Evolutionary conservation across 2,797 vertebrate genomes (phyloP), one percentile per base, ranked within the genome.

Genomic region (Salmo trutta): DNA sequence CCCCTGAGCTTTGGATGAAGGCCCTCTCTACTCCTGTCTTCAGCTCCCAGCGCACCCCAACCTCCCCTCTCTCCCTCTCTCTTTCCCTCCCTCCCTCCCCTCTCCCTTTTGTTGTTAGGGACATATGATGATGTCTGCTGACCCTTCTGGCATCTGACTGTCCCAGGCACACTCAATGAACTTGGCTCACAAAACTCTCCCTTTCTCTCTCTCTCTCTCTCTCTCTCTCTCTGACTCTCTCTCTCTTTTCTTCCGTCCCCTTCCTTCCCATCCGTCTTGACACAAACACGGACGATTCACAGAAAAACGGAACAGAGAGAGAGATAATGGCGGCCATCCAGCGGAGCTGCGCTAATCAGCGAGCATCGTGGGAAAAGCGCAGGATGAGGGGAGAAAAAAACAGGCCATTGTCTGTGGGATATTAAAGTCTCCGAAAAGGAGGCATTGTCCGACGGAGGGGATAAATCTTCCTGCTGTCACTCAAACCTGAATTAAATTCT

Each of bases 381-480:
- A 93, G 91, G 94, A 94, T 86, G 93, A 92, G 93, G 95, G 21
- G 93, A 95, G 89, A 91, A 95, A 96, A 96, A 94, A 94, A 95
- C 95, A 93, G 93, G 86, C 90, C 93, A 98, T 99, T 99, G 97
- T 99, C 95, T 96, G 86, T 90, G 89, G 91, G 95, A 98, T 97
- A 99, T 99, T 99, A 99, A 96, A 97, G 96, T 95, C 92, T 82
- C 94, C 95, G 94, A 97, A 97, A 95, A 89, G 94, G 92, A 96
- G 86, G 95, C 93, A 98, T 99, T 99, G 98, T 99, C 96, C 95
- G 84, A 31, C 90, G 83, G 16, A 86, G 92, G 91, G 97, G 97
- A 98, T 98, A 98, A 99, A 97, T 98, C 98, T 96, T 96, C 96
- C 95, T 94, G 96, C 98, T 96, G 98, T 99, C 98, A 99, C 95